Evolutionary conservation across 1,140 invertebrate genomes (phyloP).

Genomic region (Megalonaias nervosa): DNA sequence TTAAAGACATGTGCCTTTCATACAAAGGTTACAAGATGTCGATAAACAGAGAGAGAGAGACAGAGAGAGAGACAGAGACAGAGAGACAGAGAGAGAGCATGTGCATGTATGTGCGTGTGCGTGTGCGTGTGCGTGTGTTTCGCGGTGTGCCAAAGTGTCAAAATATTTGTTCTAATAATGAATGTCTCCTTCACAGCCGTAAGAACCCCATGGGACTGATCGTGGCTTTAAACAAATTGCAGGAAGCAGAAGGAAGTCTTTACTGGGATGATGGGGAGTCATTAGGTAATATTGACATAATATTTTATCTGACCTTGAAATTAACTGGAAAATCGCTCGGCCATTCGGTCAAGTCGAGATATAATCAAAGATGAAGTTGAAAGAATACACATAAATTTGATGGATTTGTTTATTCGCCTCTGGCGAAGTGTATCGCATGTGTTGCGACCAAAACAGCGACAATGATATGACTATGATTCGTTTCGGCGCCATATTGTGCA

Average conservation of each 20-base stretch:
- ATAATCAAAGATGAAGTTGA: neutral
- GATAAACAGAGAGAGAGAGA: neutral
- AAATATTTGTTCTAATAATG: neutral
- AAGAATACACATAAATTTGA: neutral
- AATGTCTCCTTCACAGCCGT: slow-evolving; percentile 67
- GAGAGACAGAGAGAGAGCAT: too few species aligned
- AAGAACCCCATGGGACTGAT: slow-evolving; percentile 77
- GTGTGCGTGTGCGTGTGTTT: too few species aligned
- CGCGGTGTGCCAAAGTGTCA: neutral
- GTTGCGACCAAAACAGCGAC: too few species aligned
- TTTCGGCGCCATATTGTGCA: too few species aligned
- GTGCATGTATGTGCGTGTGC: too few species aligned
- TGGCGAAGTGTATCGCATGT: neutral
- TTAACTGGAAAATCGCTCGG: neutral
- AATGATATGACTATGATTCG: too few species aligned
- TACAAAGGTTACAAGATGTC: neutral
- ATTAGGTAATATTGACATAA: slow-evolving; percentile 31
- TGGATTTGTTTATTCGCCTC: too few species aligned
- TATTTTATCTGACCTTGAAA: neutral
- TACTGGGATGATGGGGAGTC: slow-evolving; percentile 63
- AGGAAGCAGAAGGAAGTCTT: slow-evolving; percentile 45
- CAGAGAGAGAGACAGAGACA: neutral
- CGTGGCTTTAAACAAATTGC: slow-evolving; percentile 74
- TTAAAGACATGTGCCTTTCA: neutral
- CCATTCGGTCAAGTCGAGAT: neutral